phyloP scores from a whole-genome alignment of 2,797 vertebrate species.

The Delichon dasypus region DNA sequence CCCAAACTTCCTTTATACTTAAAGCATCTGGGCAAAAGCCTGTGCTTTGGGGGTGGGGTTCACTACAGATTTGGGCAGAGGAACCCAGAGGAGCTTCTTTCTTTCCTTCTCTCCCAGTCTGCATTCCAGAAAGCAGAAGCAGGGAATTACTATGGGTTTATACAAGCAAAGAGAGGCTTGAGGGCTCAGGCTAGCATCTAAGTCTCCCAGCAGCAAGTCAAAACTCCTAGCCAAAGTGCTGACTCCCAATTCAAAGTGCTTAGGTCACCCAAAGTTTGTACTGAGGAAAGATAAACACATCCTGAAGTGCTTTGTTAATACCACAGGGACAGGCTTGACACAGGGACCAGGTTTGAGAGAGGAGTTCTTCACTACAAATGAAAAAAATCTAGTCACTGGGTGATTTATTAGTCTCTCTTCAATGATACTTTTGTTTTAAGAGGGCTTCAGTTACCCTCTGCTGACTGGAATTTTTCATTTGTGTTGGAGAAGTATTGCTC shows the following conservation, averaged over 20 bases:
- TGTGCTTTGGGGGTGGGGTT: not conserved
- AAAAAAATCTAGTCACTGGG: conserved; percentile 7
- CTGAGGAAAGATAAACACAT: not conserved
- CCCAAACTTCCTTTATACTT: not conserved
- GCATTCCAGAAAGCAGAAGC: not conserved
- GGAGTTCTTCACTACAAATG: not conserved
- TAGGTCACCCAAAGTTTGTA: not conserved
- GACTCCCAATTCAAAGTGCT: not conserved
- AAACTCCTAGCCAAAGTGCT: not conserved
- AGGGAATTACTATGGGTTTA: not conserved
- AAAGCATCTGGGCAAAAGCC: not conserved
- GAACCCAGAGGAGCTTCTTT: not conserved
- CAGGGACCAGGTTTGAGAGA: not conserved
- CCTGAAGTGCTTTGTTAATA: not conserved
- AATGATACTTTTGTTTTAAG: conserved; percentile 34
- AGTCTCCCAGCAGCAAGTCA: not conserved
- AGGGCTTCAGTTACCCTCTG: conserved; percentile 31
- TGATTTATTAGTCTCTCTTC: conserved; percentile 38
- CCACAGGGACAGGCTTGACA: not conserved
- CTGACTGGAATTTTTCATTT: conserved; percentile 52
- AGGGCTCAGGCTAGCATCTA: not conserved
- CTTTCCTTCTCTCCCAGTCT: not conserved
- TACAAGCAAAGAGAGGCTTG: not conserved
- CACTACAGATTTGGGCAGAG: not conserved
- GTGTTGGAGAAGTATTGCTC: conserved; percentile 33